A percentile compares a stretch with the other conserved stretches of the same genome.
Evolutionary conservation across 2,888 invertebrate genomes (phyloP).

Genomic region (Xestoiulus laeticollis): DNA sequence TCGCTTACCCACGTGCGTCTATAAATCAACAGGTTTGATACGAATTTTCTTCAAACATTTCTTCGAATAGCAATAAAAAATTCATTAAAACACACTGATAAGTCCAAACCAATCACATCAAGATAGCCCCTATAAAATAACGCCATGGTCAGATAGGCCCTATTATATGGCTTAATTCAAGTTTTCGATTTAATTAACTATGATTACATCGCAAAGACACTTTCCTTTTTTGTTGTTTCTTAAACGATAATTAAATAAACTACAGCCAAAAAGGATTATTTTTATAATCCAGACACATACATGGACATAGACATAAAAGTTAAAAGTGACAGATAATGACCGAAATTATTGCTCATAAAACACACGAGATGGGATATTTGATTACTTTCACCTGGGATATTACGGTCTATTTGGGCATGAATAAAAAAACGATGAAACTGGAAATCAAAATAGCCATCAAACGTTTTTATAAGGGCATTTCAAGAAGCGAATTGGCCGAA

Average conservation of each 20-base stretch:
- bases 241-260: background rate
- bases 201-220: background rate
- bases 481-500: background rate
- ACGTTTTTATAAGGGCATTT: background rate
- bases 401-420: constrained; percentile 30
- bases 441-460: constrained; percentile 9
- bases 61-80: background rate
- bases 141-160: background rate
- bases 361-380: constrained; percentile 36
- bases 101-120: background rate
- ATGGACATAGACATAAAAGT: background rate
- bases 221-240: background rate
- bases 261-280: background rate
- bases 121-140: background rate
- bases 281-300: background rate
- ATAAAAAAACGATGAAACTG: constrained; percentile 25
- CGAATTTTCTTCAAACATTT: background rate
- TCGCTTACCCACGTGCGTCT: no score
- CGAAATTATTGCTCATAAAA: constrained; percentile 40
- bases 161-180: background rate
- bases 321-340: constrained; percentile 39
- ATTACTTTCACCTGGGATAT: constrained; percentile 36
- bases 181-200: background rate
- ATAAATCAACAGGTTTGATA: background rate
- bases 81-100: background rate